Evolutionary conservation across 1,140 invertebrate genomes (phyloP).

Genomic region (Polypedilum vanderplanki): DNA sequence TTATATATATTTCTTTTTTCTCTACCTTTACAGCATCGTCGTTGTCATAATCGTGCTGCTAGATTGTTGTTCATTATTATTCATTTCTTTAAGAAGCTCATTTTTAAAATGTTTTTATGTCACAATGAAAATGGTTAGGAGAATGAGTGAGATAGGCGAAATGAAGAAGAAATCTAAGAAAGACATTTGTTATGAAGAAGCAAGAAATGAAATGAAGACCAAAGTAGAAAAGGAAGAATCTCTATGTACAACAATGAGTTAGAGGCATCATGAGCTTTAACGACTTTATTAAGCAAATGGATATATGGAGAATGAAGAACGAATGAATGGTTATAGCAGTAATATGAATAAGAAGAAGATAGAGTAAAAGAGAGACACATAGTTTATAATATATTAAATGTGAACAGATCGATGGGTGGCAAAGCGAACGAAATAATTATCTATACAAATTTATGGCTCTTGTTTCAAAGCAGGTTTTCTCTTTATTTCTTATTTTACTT

Average conservation of each 20-base stretch:
- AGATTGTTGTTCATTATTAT: constrained; percentile 7
- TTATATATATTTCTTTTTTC: not conserved
- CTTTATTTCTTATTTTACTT: not conserved
- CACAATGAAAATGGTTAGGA: not conserved
- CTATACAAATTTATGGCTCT: constrained; percentile 18
- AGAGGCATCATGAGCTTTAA: constrained; percentile 12
- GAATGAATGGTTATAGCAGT: not conserved
- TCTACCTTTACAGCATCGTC: not conserved
- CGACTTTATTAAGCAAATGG: constrained; percentile 17
- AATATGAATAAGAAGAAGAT: not conserved
- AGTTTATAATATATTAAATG: not conserved
- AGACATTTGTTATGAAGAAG: constrained; percentile 5
- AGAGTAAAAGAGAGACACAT: constrained; percentile 2
- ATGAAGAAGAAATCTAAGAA: not conserved
- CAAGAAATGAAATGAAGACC: not conserved
- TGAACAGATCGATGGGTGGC: constrained; percentile 15
- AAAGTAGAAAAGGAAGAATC: not conserved
- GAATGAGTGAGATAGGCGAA: no score
- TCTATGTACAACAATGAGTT: constrained; percentile 3
- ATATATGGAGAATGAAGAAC: not conserved
- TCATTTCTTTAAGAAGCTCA: constrained; percentile 13
- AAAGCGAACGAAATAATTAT: constrained; percentile 19
- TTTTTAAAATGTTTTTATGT: not conserved
- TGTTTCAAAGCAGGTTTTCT: constrained; percentile 17
- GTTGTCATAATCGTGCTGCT: constrained; percentile 7